These are phyloP conservation scores for Sarcoramphus papa DNA, from an alignment of 2,797 vertebrate species.

Conservation along the genomic window DNA sequence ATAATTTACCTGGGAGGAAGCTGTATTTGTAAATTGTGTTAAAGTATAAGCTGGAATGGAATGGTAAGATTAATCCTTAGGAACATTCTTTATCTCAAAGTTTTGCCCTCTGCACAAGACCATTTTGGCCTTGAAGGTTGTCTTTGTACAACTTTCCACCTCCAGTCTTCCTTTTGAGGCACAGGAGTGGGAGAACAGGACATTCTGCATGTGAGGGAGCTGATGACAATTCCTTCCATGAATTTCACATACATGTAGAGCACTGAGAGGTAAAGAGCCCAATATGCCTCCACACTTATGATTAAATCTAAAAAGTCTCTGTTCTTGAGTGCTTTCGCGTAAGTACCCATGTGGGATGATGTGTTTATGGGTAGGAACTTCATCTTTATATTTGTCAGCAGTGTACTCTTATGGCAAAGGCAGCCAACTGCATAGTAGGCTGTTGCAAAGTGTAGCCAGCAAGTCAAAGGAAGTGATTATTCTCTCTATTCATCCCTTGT, in stretches of 20 bases:
- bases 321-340: neutral
- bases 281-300: neutral
- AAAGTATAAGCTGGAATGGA: neutral
- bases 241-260: neutral
- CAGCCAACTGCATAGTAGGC: neutral
- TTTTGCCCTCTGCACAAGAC: neutral
- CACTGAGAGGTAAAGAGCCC: neutral
- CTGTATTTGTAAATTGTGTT: neutral
- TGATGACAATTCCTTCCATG: neutral
- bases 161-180: neutral
- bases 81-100: neutral
- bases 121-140: neutral
- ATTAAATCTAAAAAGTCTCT: neutral
- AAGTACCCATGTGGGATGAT: neutral
- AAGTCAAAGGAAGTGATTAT: neutral
- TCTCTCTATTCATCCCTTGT: neutral
- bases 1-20: neutral
- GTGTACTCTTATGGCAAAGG: neutral
- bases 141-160: neutral
- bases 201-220: neutral
- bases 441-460: neutral
- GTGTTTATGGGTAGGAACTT: neutral
- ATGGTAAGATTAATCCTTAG: neutral
- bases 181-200: neutral
- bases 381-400: neutral